These are phyloP conservation scores for Diplazon laetatorius DNA, from an alignment of 2,888 invertebrate genomes.

Conservation along the genomic window DNA sequence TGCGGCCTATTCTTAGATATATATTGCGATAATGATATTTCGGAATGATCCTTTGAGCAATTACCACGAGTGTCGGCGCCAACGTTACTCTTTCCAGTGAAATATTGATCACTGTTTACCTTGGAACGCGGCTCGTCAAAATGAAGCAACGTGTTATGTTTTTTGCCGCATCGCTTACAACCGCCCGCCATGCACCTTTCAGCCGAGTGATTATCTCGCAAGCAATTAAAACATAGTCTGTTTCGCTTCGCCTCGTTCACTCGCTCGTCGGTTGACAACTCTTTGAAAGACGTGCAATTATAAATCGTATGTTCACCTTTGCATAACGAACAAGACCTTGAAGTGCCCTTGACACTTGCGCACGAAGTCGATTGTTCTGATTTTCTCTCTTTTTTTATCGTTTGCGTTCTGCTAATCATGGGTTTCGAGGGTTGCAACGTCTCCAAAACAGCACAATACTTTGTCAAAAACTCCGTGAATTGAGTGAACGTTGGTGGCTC, in stretches of 20 bases:
- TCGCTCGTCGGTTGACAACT: conserved; percentile 13
- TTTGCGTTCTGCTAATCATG: conserved; percentile 11
- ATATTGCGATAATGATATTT: conserved; percentile 3
- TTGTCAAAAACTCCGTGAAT: conserved; percentile 32
- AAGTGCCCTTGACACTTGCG: not conserved
- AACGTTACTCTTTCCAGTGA: not conserved
- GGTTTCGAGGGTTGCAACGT: conserved; percentile 42
- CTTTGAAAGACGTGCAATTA: conserved; percentile 13
- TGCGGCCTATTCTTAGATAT: not conserved
- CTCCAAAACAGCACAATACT: conserved; percentile 45
- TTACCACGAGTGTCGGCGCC: not conserved
- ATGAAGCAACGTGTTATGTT: conserved; percentile 8
- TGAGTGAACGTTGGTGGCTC: conserved; percentile 20
- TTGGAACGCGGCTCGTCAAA: not conserved
- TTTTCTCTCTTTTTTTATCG: conserved; percentile 20
- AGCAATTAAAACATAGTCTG: conserved; percentile 42
- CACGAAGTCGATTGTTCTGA: conserved; percentile 7
- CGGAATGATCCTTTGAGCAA: not conserved
- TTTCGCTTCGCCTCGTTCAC: conserved; percentile 18
- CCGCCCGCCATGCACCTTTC: conserved; percentile 1
- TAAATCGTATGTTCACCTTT: conserved; percentile 12
- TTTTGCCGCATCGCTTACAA: conserved; percentile 24
- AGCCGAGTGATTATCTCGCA: conserved; percentile 9
- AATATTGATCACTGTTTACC: not conserved
- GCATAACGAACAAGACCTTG: conserved; percentile 11